phyloP scores from a whole-genome alignment of 2,888 invertebrate species.

The Caenorhabditis plicata region DNA sequence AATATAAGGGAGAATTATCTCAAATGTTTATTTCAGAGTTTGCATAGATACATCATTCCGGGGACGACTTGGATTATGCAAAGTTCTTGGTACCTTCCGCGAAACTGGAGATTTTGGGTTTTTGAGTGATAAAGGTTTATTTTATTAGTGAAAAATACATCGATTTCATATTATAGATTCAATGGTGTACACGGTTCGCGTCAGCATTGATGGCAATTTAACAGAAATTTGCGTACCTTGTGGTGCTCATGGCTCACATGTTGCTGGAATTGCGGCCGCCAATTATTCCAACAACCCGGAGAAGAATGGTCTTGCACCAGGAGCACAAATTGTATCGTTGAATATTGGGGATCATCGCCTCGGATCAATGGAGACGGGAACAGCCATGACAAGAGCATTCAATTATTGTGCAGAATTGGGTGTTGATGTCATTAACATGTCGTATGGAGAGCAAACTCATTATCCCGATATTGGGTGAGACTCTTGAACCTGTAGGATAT shows the following conservation, averaged over 20 bases:
- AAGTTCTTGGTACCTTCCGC: constrained; percentile 80
- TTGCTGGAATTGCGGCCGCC: constrained; percentile 91
- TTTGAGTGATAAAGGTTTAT: constrained; percentile 72
- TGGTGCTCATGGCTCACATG: constrained; percentile 94
- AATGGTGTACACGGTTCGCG: constrained; percentile 85
- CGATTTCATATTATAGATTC: constrained; percentile 71
- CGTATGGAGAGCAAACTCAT: constrained; percentile 92
- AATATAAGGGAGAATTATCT: too few species aligned
- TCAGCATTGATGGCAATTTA: constrained; percentile 82
- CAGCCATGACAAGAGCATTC: constrained; percentile 82
- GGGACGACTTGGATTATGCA: constrained; percentile 80
- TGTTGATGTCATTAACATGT: constrained; percentile 91
- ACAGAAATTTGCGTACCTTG: constrained; percentile 85
- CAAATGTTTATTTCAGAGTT: constrained; percentile 71
- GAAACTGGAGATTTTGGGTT: constrained; percentile 78
- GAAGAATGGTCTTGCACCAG: constrained; percentile 90
- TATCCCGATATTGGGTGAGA: constrained; percentile 85
- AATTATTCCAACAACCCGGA: constrained; percentile 83
- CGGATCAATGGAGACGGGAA: constrained; percentile 94
- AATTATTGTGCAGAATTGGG: constrained; percentile 68
- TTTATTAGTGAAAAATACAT: neutral
- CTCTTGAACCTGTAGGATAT: constrained; percentile 61
- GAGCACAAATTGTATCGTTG: constrained; percentile 79
- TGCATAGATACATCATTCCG: constrained; percentile 81
- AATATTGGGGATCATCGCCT: constrained; percentile 84